Base-by-base conservation (phyloP, 1,140 invertebrate species). In the Eubasilissa regina region DNA sequence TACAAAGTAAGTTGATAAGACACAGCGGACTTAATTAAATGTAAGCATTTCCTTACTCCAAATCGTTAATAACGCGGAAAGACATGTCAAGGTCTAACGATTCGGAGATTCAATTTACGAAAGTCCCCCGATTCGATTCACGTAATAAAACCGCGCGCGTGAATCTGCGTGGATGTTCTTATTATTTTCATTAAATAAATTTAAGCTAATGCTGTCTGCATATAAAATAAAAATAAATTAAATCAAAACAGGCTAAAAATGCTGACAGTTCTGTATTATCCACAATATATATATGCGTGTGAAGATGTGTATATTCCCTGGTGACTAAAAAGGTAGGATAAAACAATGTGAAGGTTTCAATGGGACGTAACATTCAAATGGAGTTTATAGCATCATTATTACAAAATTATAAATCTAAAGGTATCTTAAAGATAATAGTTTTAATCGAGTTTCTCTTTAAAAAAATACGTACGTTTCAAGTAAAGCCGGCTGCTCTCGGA, bases 331-430 rank as follows among this genome's bases (percentile, higher is more conserved):
- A 45, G 64, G 44, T 48, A 0, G 8, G 64, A 11, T n/a, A 17
- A 68, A 68, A 68, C 64, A 45, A 68, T 68, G 64, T 10, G 44
- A 68, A 68, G 64, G 43, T 47, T 68, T 68, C 47, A 68, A 45
- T 45, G 64, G n/a, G 4, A 68, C 35, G 45, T 68, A 68, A 68
- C 35, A 15, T n/a, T 68, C 44, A 68, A 68, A 68, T 44, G 7
- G 13, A 45, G 64, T 68, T 66, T 48, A 35, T 35, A 35, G 25
- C 25, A 35, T 6, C 6, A 35, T 35, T 35, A 35, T 3, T 35
- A 35, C 1, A 1, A 6, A 35, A 35, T 35, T 35, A 35, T 1
- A 3, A 35, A 35, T n/a, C n/a, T 35, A 35, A 35, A 1, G 25
- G 25, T 1, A 1, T 35, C 25, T 3, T 35, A 35, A 35, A 35